Percentiles rank a stretch among this genome's conserved stretches.
These are phyloP conservation scores for Drosophila ezoana DNA, from an alignment of 2,888 invertebrate genomes.

Conservation along the genomic window DNA sequence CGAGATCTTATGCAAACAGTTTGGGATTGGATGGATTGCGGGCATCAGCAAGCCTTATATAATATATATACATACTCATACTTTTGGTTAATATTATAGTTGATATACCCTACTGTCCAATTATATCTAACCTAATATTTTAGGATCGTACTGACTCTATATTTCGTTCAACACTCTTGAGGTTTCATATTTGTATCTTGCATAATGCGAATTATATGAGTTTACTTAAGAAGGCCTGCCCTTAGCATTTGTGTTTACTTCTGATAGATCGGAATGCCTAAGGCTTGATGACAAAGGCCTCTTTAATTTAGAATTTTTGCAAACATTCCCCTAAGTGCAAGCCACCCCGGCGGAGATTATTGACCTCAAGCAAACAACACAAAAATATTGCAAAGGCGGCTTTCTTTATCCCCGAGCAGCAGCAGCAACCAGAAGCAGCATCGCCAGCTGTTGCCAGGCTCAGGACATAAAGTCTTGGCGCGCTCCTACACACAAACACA, in stretches of 20 bases:
- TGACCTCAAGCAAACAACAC: constrained; percentile 65
- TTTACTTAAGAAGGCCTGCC: neutral
- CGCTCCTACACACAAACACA: constrained; percentile 40
- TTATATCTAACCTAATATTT: too few species aligned
- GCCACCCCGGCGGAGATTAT: constrained; percentile 67
- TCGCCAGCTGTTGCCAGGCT: constrained; percentile 52
- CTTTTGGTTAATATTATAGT: too few species aligned
- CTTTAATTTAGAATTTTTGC: constrained; percentile 30
- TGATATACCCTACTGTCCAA: too few species aligned
- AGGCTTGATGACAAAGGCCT: constrained; percentile 1
- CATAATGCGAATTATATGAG: neutral
- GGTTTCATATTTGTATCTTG: neutral
- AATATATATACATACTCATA: neutral
- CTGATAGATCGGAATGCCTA: constrained; percentile 2
- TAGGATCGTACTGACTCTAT: neutral
- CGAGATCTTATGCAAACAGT: neutral
- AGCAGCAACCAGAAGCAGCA: constrained; percentile 43
- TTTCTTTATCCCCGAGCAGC: constrained; percentile 46
- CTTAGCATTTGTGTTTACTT: neutral
- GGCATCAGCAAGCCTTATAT: neutral
- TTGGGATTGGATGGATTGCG: too few species aligned
- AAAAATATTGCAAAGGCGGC: constrained; percentile 50
- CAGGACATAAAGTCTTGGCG: constrained; percentile 44
- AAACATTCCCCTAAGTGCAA: constrained; percentile 30
- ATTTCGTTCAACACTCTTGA: neutral